These are phyloP conservation scores for Mesorhabditis spiculigera DNA, from an alignment of 2,888 invertebrate species.

Conservation along the genomic window DNA sequence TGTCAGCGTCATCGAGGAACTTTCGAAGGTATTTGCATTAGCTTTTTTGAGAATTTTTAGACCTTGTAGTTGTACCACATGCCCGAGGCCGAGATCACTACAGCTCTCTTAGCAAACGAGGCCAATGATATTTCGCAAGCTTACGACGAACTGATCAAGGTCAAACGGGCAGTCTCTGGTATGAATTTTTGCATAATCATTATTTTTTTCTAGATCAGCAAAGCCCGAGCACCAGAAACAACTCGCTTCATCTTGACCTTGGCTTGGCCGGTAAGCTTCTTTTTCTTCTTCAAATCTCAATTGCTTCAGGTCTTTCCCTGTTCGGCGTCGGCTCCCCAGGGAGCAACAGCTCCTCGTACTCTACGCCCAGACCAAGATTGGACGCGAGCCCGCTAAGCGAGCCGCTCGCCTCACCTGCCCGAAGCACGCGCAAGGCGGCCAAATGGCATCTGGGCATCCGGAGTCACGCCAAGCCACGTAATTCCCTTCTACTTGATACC, in stretches of 20 bases:
- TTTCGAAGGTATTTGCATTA: slow-evolving; percentile 65
- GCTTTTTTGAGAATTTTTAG: neutral
- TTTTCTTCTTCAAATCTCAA: neutral
- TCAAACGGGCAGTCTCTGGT: neutral
- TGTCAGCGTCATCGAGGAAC: slow-evolving; percentile 86
- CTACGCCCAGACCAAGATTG: too few species aligned
- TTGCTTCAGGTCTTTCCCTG: neutral
- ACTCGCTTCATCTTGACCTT: too few species aligned
- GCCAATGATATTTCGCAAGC: neutral
- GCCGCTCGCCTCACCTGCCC: neutral
- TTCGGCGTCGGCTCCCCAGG: neutral
- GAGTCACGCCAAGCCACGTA: slow-evolving; percentile 86
- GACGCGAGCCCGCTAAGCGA: too few species aligned
- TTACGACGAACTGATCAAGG: slow-evolving; percentile 3
- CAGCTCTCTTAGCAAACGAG: neutral
- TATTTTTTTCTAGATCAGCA: too few species aligned
- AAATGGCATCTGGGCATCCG: slow-evolving; percentile 89
- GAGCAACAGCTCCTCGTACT: too few species aligned
- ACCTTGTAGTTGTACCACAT: neutral
- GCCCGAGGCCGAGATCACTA: slow-evolving; percentile 1
- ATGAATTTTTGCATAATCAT: too few species aligned
- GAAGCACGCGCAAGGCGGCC: slow-evolving; percentile 80
- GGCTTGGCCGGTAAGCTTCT: too few species aligned
- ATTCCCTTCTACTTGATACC: neutral
- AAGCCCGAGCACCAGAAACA: too few species aligned